Conservation (phyloP, 2,797 vertebrate species). For the Diglossa cyanea region DNA sequence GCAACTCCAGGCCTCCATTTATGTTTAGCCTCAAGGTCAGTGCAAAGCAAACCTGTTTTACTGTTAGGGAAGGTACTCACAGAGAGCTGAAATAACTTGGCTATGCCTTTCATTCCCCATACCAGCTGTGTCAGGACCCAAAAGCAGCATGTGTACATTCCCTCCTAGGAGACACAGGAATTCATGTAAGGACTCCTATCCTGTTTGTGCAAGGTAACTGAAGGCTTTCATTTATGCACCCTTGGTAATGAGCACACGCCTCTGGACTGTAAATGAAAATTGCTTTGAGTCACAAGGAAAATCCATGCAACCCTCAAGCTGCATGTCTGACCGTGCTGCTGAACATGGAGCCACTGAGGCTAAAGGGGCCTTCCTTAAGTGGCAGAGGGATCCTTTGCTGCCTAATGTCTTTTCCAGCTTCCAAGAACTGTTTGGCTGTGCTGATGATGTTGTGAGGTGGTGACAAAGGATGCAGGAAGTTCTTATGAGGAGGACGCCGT, state of each 20-base stretch:
- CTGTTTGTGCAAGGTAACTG: background rate
- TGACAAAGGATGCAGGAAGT: conserved; percentile 43
- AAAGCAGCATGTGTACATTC: background rate
- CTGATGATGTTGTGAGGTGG: background rate
- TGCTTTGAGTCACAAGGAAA: conserved; percentile 31
- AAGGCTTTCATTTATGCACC: background rate
- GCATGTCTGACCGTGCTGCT: background rate
- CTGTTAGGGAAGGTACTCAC: background rate
- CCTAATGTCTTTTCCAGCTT: conserved; percentile 36
- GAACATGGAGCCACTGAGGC: background rate
- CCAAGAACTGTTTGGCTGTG: background rate
- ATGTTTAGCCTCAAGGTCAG: background rate
- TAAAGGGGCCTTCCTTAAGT: background rate
- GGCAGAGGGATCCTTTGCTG: background rate
- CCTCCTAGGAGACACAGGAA: background rate
- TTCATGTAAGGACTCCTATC: background rate
- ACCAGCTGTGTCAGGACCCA: background rate
- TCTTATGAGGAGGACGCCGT: conserved; percentile 5
- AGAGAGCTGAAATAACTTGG: background rate
- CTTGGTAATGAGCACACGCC: background rate
- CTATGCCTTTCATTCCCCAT: background rate
- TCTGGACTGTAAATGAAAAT: background rate
- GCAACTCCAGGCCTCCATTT: background rate
- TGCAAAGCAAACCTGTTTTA: background rate
- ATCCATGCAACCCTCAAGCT: background rate